phyloP scores from a whole-genome alignment of 2,113 vertebrate species.

The Piaya cayana region DNA sequence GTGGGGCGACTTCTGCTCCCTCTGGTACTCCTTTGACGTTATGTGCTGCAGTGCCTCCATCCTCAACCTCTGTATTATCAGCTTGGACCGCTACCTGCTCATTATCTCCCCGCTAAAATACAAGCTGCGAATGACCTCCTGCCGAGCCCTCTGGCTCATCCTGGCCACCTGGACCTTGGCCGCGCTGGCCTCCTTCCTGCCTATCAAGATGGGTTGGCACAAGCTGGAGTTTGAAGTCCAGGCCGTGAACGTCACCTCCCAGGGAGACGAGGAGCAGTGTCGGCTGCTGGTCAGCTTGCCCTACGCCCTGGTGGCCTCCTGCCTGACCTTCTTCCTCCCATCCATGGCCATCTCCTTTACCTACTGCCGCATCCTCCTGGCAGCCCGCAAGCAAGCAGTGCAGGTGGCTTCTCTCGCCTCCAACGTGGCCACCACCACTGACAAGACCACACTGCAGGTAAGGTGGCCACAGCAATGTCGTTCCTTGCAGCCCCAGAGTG shows the following conservation, averaged over 20 bases:
- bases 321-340: constrained; percentile 94
- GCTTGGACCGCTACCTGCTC: constrained; percentile 94
- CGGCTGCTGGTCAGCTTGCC: constrained; percentile 89
- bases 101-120: constrained; percentile 94
- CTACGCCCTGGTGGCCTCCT: constrained; percentile 90
- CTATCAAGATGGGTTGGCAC: constrained; percentile 96
- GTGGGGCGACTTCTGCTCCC: constrained; percentile 84
- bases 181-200: constrained; percentile 90
- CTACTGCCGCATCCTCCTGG: constrained; percentile 93
- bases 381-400: constrained; percentile 86
- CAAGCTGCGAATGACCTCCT: constrained; percentile 92
- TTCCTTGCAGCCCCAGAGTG: neutral
- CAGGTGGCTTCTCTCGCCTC: constrained; percentile 89
- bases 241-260: constrained; percentile 65
- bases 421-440: constrained; percentile 54
- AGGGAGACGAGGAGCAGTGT: constrained; percentile 80
- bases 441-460: constrained; percentile 75
- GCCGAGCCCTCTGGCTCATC: constrained; percentile 86
- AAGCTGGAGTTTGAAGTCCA: constrained; percentile 70
- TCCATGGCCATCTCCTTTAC: constrained; percentile 95
- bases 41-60: constrained; percentile 99
- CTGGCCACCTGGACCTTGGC: constrained; percentile 90
- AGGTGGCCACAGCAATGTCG: accelerated
- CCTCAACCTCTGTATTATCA: constrained; percentile 96
- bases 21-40: constrained; percentile 95